Conservation (phyloP, 2,888 invertebrate species). For the Drosophila mimica region DNA sequence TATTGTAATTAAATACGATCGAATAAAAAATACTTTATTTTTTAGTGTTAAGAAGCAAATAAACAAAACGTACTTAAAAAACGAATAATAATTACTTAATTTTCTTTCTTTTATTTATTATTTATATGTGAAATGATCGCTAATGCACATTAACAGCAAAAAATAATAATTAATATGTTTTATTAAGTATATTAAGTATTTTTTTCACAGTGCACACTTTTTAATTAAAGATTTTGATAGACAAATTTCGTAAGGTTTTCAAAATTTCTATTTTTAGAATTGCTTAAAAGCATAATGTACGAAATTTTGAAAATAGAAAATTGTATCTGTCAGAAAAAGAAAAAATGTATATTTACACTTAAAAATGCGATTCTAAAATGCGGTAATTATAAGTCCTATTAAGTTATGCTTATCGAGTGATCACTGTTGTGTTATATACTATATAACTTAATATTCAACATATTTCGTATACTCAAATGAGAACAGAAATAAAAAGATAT, state of each 20-base stretch:
- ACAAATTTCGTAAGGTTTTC: not conserved
- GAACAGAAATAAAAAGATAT: not conserved
- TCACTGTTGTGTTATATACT: not conserved
- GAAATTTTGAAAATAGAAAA: not conserved
- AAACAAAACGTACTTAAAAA: constrained; percentile 4
- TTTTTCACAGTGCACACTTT: not conserved
- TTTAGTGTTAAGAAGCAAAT: not conserved
- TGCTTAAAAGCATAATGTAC: not conserved
- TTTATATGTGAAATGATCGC: not conserved
- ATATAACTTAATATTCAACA: not conserved
- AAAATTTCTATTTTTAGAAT: not conserved
- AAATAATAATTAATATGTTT: not conserved
- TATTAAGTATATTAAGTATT: not conserved
- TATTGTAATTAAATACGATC: not conserved
- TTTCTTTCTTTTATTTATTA: not conserved
- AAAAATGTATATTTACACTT: not conserved
- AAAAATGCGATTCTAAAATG: not conserved
- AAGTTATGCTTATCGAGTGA: not conserved
- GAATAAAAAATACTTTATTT: not conserved
- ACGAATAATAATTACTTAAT: not conserved
- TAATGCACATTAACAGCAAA: not conserved
- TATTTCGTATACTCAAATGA: not conserved
- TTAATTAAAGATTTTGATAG: not conserved
- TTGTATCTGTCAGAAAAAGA: not conserved
- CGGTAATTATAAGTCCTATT: not conserved